Percentiles rank a stretch among this genome's conserved stretches.
phyloP scores from a whole-genome alignment of 2,888 invertebrate species.

The Leptopterna dolabrata region DNA sequence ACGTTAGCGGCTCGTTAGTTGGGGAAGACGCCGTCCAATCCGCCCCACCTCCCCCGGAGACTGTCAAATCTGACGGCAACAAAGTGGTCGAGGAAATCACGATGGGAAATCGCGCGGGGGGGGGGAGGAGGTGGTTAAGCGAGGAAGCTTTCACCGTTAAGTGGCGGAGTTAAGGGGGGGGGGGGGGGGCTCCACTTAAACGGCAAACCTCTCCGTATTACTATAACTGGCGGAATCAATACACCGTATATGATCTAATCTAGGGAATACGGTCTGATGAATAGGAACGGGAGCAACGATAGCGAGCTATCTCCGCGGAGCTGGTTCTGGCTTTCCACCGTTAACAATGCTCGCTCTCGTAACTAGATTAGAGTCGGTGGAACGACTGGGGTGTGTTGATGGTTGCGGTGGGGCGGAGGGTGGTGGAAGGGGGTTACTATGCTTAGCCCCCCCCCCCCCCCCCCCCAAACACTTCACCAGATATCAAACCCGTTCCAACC shows the following conservation, averaged over 20 bases:
- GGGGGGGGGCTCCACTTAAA: background rate
- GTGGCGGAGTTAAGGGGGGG: background rate
- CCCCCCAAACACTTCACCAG: background rate
- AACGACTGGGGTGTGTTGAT: background rate
- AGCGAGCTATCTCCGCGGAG: constrained; percentile 37
- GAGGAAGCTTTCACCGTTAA: background rate
- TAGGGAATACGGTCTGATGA: constrained; percentile 54
- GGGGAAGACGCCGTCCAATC: background rate
- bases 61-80: constrained; percentile 49
- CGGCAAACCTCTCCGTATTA: constrained; percentile 44
- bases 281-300: constrained; percentile 37
- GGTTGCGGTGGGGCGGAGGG: background rate
- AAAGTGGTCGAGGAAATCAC: constrained; percentile 18
- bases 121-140: constrained; percentile 5
- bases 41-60: too few relatives aligned
- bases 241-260: constrained; percentile 55
- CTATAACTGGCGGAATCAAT: constrained; percentile 53
- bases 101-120: background rate
- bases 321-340: constrained; percentile 16
- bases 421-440: background rate
- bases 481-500: background rate
- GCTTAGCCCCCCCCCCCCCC: constrained; percentile 1
- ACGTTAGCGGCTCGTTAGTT: background rate
- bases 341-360: constrained; percentile 52
- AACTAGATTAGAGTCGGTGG: constrained; percentile 51